phyloP scores from a whole-genome alignment of 2,113 vertebrate species.

The Stegastes partitus region DNA sequence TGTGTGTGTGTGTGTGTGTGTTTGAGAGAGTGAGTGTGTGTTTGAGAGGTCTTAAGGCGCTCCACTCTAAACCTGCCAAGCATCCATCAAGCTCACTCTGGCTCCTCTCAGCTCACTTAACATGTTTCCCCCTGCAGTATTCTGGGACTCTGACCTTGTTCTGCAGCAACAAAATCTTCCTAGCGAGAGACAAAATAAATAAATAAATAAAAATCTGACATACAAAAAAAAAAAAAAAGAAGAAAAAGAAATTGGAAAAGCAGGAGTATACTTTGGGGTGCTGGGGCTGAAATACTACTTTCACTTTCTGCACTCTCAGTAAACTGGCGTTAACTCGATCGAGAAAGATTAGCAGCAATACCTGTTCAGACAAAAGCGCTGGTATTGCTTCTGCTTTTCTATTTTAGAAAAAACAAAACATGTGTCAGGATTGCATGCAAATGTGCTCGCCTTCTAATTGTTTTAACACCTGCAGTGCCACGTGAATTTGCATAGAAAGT shows the following conservation, averaged over 20 bases:
- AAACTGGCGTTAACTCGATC: slow-evolving; percentile 30
- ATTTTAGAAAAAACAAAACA: background rate
- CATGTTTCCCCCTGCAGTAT: slow-evolving; percentile 49
- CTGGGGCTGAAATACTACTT: slow-evolving; percentile 25
- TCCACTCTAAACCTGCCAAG: slow-evolving; percentile 66
- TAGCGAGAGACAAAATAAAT: slow-evolving; percentile 24
- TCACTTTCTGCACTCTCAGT: slow-evolving; percentile 24
- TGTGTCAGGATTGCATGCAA: background rate
- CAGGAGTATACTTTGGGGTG: slow-evolving; percentile 15
- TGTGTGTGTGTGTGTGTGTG: slow-evolving; percentile 10
- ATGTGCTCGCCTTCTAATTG: slow-evolving; percentile 18
- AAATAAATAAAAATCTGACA: slow-evolving; percentile 4
- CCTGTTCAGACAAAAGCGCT: background rate
- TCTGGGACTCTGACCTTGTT: slow-evolving; percentile 58
- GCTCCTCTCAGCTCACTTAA: slow-evolving; percentile 55
- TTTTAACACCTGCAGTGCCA: slow-evolving; percentile 21
- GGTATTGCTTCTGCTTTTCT: background rate
- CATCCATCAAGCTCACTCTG: slow-evolving; percentile 65
- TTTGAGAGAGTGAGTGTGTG: slow-evolving; percentile 1
- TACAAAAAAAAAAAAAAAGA: background rate
- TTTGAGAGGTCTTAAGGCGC: slow-evolving; percentile 58
- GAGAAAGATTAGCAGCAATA: slow-evolving; percentile 13
- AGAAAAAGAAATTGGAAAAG: slow-evolving; percentile 25
- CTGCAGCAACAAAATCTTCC: slow-evolving; percentile 40
- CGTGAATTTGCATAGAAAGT: slow-evolving; percentile 26